phyloP scores from a whole-genome alignment of 2,797 vertebrate genomes.

The Neoniphon sammara region DNA sequence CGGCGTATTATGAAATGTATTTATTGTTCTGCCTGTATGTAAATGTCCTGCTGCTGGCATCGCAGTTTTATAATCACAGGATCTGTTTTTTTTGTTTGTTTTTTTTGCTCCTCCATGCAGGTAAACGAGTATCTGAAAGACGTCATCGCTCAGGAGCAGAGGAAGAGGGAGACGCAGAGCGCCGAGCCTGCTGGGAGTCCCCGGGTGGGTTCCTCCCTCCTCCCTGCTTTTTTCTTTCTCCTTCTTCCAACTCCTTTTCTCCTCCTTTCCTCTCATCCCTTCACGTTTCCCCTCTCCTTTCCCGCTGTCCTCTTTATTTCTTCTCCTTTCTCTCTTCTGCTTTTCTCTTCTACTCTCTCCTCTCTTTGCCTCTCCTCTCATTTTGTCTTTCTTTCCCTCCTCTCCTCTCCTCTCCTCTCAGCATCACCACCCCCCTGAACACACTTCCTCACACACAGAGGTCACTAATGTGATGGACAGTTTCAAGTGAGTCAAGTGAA shows the following conservation, averaged over 20 bases:
- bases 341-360: not conserved
- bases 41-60: not conserved
- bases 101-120: slow-evolving; percentile 83
- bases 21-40: not conserved
- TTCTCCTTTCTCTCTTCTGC: not conserved
- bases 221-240: not conserved
- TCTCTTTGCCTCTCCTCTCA: not conserved
- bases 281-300: no score
- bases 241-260: not conserved
- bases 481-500: slow-evolving; percentile 33
- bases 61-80: no score
- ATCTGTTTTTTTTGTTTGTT: slow-evolving; percentile 9
- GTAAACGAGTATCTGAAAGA: slow-evolving; percentile 96
- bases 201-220: slow-evolving; percentile 83
- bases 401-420: slow-evolving; percentile 13
- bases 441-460: slow-evolving; percentile 21
- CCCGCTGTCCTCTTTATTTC: not conserved
- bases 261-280: slow-evolving; percentile 3
- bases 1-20: slow-evolving; percentile 1
- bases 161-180: slow-evolving; percentile 85
- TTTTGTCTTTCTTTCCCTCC: not conserved
- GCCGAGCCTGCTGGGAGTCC: slow-evolving; percentile 88
- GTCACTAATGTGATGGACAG: slow-evolving; percentile 28
- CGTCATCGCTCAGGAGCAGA: slow-evolving; percentile 91
- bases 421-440: slow-evolving; percentile 6